Conservation (phyloP, 1,140 invertebrate species). For the Octopus sinensis region DNA sequence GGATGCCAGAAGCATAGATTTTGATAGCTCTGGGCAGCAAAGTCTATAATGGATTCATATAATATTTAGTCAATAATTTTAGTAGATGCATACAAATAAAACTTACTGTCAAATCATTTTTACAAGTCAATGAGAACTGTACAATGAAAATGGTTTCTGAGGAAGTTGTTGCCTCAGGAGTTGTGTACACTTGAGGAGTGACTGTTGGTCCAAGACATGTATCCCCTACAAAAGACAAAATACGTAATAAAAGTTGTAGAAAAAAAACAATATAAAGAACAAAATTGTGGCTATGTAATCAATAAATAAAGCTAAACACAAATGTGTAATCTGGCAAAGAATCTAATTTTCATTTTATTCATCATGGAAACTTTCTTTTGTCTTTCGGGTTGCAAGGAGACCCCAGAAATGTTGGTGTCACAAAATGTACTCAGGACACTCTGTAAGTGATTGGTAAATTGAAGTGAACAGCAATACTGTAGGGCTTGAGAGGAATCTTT, state of each 20-base stretch:
- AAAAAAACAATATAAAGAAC: not conserved
- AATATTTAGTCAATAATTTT: too few relatives aligned
- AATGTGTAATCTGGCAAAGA: not conserved
- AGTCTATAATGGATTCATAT: too few relatives aligned
- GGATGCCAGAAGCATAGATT: too few relatives aligned
- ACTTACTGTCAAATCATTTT: slow-evolving; percentile 54
- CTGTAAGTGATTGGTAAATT: too few relatives aligned
- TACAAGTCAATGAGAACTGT: slow-evolving; percentile 60
- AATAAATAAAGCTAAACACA: not conserved
- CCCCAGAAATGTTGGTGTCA: too few relatives aligned
- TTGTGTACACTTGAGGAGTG: slow-evolving; percentile 70
- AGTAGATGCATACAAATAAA: not conserved
- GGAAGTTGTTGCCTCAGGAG: slow-evolving; percentile 71
- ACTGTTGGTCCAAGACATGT: slow-evolving; percentile 57
- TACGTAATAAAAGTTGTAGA: not conserved
- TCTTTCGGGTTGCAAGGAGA: not conserved
- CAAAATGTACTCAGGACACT: too few relatives aligned
- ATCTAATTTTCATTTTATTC: too few relatives aligned
- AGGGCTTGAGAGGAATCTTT: too few relatives aligned
- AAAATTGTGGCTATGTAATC: not conserved
- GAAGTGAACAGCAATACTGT: too few relatives aligned
- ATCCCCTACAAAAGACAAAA: slow-evolving; percentile 47
- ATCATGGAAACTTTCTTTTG: not conserved
- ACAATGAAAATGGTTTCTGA: slow-evolving; percentile 70
- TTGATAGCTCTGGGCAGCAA: too few relatives aligned